Base-by-base conservation (phyloP, 1,140 invertebrate species). In the Palaemon carinicauda region DNA sequence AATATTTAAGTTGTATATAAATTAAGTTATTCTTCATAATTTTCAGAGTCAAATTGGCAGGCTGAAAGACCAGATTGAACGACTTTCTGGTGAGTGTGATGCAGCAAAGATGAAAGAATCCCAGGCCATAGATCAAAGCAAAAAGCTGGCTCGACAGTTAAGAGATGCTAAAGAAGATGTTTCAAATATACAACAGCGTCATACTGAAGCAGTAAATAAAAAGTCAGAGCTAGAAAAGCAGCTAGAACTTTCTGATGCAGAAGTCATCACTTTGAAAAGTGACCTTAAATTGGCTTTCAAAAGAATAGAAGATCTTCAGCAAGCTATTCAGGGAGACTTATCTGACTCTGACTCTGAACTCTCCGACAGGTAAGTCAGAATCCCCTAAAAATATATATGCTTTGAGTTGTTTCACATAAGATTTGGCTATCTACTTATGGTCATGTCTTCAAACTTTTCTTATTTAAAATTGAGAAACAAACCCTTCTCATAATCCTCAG, bases 51-150 rank as follows among this genome's bases (percentile, higher is more conserved):
- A 97, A 92, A 94, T 96, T 83, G 92, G 93, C 24, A 93, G 97
- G 84, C 91, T 96, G 74, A 97, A 97, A 90, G 97, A 98, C 90
- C 94, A 94, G 7, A 93, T 96, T 52, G 97, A 98, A 50, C 95
- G 95, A 88, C 90, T 96, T 17, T 94, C 95, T 84, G 93, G 93
- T 17, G 97, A 98, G 90, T 93, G 95, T 5, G 94, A 94, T 0
- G 92, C 94, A 21, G 92, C 95, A 0, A 93, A 94, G 86, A 92
- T 94, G 1, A 94, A 95, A 21, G 97, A 98, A 90, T 93, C 94
- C 89, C 93, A 94, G 24, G 94, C 94, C 4, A 95, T 96, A 87
- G 97, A 98, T 84, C 93, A 94, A 29, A 92, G 94, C 19, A 94
- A 96, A 87, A 95, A 96, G 91, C 90, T 95, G 7, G 31, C 54